Evolutionary conservation across 2,888 invertebrate genomes (phyloP), one percentile per base, ranked within the genome.

Genomic region (Lacanobia oleracea): DNA sequence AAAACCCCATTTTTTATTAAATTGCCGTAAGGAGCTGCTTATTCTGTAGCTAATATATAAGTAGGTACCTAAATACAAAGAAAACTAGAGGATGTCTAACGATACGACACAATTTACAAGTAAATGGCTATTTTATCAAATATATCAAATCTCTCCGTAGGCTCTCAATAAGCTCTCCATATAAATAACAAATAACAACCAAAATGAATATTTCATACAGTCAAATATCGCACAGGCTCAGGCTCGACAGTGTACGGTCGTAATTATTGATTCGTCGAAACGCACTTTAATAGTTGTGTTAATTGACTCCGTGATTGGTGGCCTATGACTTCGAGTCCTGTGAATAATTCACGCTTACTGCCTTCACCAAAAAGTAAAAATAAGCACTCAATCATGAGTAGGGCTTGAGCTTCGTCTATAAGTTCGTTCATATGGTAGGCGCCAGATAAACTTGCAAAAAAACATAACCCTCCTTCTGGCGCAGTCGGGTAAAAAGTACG

Each of bases 281-380:
- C 81, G 67, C 62, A 65, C 72, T 70, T 66, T 87, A 86, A 90
- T 90, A 87, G 87, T 69, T 72, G 76, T 75, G 79, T 78, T 90
- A 89, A 91, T 91, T 90, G 88, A 86, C 85, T 87, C 67, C 59
- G 69, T 81, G 86, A 87, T 86, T 85, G 85, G 68, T 65, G 50
- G 53, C 40, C 57, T 37, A 69, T 61, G 66, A 71, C 66, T 72
- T 70, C 53, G 21, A 56, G 60, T 18, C 37, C 53, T 73, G 67
- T 14, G n/a, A 64, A 69, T 75, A 72, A 68, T 69, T 76, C 67
- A 54, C 56, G 60, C 37, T 64, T 64, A 61, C 66, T 71, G 48
- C 50, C 60, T 62, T 16, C 27, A 63, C 16, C 45, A 45, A 68
- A 56, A 56, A n/a, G 16, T 56, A 53, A 45, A 66, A 67, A 73